These are phyloP conservation scores for Eidolon dupreanum DNA, from an alignment of 2,797 vertebrate species.

Conservation along the genomic window DNA sequence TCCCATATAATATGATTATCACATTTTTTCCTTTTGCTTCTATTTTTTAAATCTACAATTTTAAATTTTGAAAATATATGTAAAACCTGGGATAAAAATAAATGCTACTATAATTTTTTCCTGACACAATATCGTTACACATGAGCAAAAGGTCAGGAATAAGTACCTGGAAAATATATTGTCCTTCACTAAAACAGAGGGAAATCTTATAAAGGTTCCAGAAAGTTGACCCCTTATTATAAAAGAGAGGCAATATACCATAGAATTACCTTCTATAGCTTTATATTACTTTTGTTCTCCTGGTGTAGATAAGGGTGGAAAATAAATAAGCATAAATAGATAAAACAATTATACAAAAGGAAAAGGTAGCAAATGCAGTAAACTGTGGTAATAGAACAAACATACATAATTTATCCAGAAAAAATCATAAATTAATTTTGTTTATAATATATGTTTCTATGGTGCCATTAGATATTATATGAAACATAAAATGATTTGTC, in stretches of 20 bases:
- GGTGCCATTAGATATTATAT: not conserved
- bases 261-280: not conserved
- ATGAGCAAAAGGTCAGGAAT: slow-evolving; percentile 62
- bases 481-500: not conserved
- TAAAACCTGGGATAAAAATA: slow-evolving; percentile 54
- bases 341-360: not conserved
- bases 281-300: not conserved
- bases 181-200: slow-evolving; percentile 24
- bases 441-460: not conserved
- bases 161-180: slow-evolving; percentile 7
- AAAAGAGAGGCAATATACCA: slow-evolving; percentile 1
- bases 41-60: not conserved
- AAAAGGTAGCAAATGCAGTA: not conserved
- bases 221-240: slow-evolving; percentile 16
- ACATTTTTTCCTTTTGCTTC: not conserved
- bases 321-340: not conserved
- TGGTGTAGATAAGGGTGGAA: not conserved
- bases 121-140: slow-evolving; percentile 37
- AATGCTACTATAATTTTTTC: not conserved
- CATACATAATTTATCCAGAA: not conserved
- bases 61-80: slow-evolving; percentile 14
- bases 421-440: slow-evolving; percentile 4
- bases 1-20: not conserved
- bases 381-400: not conserved
- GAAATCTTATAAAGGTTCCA: slow-evolving; percentile 46